These are phyloP conservation scores for Lycocerus yunnanus DNA, from an alignment of 2,888 invertebrate species.

Conservation along the genomic window DNA sequence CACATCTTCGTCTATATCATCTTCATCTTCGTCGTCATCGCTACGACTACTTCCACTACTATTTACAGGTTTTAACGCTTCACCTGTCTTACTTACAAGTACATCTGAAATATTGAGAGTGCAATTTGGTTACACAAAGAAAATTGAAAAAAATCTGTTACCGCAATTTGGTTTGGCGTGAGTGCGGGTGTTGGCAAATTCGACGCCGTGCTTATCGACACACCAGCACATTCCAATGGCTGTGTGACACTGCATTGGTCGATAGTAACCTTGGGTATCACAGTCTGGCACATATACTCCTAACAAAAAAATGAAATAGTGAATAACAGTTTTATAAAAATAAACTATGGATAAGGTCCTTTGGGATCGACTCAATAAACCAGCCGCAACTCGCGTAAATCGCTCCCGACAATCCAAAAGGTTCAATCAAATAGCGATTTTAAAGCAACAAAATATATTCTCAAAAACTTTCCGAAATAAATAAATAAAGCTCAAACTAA, in stretches of 20 bases:
- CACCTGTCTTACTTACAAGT: conserved; percentile 41
- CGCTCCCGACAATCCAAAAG: not conserved
- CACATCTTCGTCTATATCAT: conserved; percentile 68
- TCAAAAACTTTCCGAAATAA: not conserved
- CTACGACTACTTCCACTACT: conserved; percentile 60
- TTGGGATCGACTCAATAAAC: not conserved
- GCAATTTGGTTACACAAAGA: conserved; percentile 5
- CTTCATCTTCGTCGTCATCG: conserved; percentile 74
- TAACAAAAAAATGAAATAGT: conserved; percentile 45
- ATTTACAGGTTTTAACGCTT: conserved; percentile 30
- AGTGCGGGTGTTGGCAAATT: conserved; percentile 82
- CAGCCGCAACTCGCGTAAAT: not conserved
- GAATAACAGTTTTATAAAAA: not conserved
- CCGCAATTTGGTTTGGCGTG: conserved; percentile 80
- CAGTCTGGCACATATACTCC: conserved; percentile 81
- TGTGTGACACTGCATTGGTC: conserved; percentile 84
- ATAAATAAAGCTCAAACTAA: not conserved
- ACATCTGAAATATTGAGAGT: conserved; percentile 36
- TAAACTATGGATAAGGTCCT: not conserved
- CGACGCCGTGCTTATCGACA: conserved; percentile 89
- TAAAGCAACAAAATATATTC: not conserved
- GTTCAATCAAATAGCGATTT: not conserved
- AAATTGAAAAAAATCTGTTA: conserved; percentile 54
- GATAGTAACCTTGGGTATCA: conserved; percentile 86
- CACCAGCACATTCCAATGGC: conserved; percentile 92